Evolutionary conservation across 2,888 invertebrate species (phyloP).

Genomic region (Tipula lateralis): DNA sequence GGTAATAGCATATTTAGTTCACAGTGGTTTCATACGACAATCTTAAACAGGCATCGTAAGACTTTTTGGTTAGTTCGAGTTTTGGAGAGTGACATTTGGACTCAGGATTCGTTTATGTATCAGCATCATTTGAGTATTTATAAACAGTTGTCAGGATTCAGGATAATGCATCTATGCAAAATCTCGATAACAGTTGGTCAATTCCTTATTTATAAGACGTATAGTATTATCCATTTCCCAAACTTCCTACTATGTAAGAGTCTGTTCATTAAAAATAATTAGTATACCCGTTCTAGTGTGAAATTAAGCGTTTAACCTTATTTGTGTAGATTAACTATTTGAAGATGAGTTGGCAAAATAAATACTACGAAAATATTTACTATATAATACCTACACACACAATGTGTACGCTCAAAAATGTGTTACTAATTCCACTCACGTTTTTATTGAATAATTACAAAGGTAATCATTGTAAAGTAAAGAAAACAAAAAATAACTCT

Average conservation of each 20-base stretch:
- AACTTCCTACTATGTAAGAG: background rate
- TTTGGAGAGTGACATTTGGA: no score
- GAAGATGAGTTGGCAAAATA: background rate
- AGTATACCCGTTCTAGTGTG: background rate
- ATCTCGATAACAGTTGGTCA: no score
- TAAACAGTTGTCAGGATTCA: no score
- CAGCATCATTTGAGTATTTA: no score
- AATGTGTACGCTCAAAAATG: background rate
- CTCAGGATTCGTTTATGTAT: no score
- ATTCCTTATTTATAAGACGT: no score
- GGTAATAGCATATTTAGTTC: no score
- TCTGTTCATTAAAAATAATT: slow-evolving; percentile 11
- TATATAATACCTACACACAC: background rate
- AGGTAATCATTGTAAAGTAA: background rate
- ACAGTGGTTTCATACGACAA: no score
- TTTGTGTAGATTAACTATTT: background rate
- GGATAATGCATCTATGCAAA: no score
- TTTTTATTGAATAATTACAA: slow-evolving; percentile 19
- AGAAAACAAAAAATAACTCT: background rate
- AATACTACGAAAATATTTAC: background rate
- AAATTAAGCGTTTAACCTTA: slow-evolving; percentile 11
- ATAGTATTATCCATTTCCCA: no score
- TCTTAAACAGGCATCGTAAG: no score
- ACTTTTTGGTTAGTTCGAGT: no score
- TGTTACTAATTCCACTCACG: slow-evolving; percentile 11